phyloP scores from a whole-genome alignment of 2,797 vertebrate genomes.

The Distichodus sexfasciatus region DNA sequence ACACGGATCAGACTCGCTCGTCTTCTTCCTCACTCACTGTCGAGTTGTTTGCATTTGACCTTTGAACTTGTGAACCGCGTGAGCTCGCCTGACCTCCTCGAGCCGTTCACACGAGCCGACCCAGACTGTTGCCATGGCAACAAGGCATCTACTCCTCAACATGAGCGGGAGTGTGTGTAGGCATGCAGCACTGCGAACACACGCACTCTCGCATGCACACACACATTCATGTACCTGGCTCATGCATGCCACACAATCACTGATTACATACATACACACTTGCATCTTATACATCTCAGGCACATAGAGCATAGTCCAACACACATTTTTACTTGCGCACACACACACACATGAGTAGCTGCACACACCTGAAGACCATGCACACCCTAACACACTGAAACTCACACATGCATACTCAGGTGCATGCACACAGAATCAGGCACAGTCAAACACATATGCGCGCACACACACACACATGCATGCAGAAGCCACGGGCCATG shows the following conservation, averaged over 20 bases:
- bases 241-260: slow-evolving; percentile 46
- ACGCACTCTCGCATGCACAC: too few relatives aligned
- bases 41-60: slow-evolving; percentile 31
- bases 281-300: too few relatives aligned
- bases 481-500: too few relatives aligned
- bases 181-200: slow-evolving; percentile 16
- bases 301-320: too few relatives aligned
- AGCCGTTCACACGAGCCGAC: slow-evolving; percentile 13
- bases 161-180: slow-evolving; percentile 27
- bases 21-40: background rate
- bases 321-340: too few relatives aligned
- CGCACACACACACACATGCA: too few relatives aligned
- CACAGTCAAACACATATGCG: too few relatives aligned
- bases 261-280: slow-evolving; percentile 51
- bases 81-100: slow-evolving; percentile 44
- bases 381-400: too few relatives aligned
- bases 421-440: too few relatives aligned
- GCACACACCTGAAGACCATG: too few relatives aligned
- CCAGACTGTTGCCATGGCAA: slow-evolving; percentile 54
- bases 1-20: background rate
- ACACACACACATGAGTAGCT: too few relatives aligned
- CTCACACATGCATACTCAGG: too few relatives aligned
- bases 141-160: slow-evolving; percentile 48
- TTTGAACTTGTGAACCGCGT: slow-evolving; percentile 50
- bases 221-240: background rate